Conservation (phyloP, 2,888 invertebrate genomes). For the Helleia helle region DNA sequence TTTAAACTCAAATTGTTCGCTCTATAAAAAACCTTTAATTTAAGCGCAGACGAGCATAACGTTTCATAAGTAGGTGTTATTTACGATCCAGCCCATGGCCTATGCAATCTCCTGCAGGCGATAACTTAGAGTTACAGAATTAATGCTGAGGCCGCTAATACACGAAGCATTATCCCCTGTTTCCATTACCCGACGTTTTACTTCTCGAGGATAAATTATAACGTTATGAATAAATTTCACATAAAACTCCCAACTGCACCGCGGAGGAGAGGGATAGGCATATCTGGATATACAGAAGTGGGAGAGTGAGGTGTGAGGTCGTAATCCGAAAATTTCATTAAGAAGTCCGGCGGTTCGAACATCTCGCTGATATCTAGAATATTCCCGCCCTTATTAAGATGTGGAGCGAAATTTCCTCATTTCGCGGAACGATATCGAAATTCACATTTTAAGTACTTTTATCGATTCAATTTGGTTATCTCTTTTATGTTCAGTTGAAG, state of each 20-base stretch:
- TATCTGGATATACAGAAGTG: slow-evolving; percentile 23
- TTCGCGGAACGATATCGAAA: slow-evolving; percentile 52
- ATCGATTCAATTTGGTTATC: slow-evolving; percentile 26
- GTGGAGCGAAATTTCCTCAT: slow-evolving; percentile 49
- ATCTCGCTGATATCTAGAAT: slow-evolving; percentile 65
- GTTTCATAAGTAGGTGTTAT: neutral
- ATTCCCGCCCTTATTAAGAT: slow-evolving; percentile 58
- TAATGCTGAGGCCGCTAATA: slow-evolving; percentile 56
- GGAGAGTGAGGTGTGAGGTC: slow-evolving; percentile 44
- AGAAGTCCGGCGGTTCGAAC: slow-evolving; percentile 64
- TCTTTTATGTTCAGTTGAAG: neutral
- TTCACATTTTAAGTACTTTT: slow-evolving; percentile 43
- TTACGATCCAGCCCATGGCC: neutral
- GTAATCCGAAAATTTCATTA: slow-evolving; percentile 74
- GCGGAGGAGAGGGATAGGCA: slow-evolving; percentile 51
- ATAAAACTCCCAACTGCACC: slow-evolving; percentile 72
- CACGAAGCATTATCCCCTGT: slow-evolving; percentile 49
- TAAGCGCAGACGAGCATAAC: neutral
- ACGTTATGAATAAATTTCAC: slow-evolving; percentile 75
- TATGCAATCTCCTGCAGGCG: slow-evolving; percentile 30
- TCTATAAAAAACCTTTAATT: too few relatives aligned
- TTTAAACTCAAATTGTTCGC: too few relatives aligned
- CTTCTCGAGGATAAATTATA: slow-evolving; percentile 70
- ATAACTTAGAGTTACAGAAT: slow-evolving; percentile 54
- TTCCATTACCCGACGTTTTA: slow-evolving; percentile 62